Evolutionary conservation across 2,888 invertebrate species (phyloP), one percentile per base, ranked within the genome.

Genomic region (Xestia sexstrigata): DNA sequence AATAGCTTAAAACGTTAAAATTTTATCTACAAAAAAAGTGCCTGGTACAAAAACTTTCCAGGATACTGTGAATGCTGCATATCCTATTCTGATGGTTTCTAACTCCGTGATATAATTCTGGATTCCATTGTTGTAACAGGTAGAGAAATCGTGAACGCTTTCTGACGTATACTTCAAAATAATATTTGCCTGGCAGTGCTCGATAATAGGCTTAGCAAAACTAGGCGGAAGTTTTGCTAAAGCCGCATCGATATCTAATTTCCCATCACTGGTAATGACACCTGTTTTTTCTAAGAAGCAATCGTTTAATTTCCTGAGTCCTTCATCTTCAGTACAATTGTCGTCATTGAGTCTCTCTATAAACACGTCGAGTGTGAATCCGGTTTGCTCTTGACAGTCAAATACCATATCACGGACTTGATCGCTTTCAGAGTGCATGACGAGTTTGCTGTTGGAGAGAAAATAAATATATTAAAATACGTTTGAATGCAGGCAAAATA

Each of bases 161-260:
- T 23, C 9, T 23, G 9, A 23, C 23, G 11, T 52, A 52, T 62
- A 65, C 15, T 42, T 65, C 8, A 65, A n/a, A n/a, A 42, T n/a
- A n/a, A 65, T 65, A 65, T 65, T 65, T 65, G 65, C 65, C 4
- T 65, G 15, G 42, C 65, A 65, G 42, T 65, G 65, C n/a, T 65
- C 65, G 65, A 65, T n/a, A 8, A 65, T 65, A 1, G 42, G n/a
- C 8, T 65, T 65, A n/a, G 42, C 65, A 42, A 65, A 65, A n/a
- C n/a, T 20, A n/a, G 42, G 42, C 11, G 20, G 20, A 4, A 65
- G 65, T 65, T 65, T 65, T 17, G 13, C 65, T 65, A 65, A 65
- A 39, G 65, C n/a, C 8, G 15, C 42, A 65, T 65, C 65, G n/a
- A 65, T 65, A 42, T n/a, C 42, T 65, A 65, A n/a, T 42, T n/a